Evolutionary conservation across 2,797 vertebrate species (phyloP).

Genomic region (Oophaga sylvatica): DNA sequence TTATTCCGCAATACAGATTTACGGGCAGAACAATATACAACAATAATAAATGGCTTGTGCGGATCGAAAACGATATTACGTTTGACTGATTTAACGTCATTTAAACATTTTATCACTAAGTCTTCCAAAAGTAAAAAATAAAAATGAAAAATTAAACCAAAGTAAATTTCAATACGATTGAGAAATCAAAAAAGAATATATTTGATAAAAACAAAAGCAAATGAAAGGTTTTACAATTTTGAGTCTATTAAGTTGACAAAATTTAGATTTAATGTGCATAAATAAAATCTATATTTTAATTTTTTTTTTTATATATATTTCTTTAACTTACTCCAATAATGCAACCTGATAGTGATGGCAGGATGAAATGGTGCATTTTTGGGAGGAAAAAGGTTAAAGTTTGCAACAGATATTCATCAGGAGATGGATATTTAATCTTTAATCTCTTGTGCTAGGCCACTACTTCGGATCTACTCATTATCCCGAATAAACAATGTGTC

Average conservation of each 20-base stretch:
- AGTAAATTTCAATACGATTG: background rate
- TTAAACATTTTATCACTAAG: background rate
- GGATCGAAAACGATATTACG: background rate
- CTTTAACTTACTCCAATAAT: slow-evolving; percentile 41
- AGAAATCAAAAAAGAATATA: background rate
- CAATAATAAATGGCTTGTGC: background rate
- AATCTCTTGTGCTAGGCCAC: slow-evolving; percentile 84
- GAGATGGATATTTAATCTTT: slow-evolving; percentile 88
- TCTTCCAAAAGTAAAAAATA: background rate
- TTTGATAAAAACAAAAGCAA: slow-evolving; percentile 47
- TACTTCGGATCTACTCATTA: slow-evolving; percentile 87
- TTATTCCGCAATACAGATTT: background rate
- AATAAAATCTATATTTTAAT: background rate
- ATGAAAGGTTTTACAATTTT: background rate
- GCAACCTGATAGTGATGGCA: slow-evolving; percentile 65
- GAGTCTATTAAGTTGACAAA: background rate
- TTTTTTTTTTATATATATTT: slow-evolving; percentile 54
- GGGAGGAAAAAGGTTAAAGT: slow-evolving; percentile 85
- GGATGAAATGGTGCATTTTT: slow-evolving; percentile 75
- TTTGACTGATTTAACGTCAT: slow-evolving; percentile 2
- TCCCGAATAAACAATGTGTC: slow-evolving; percentile 83
- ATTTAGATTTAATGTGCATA: background rate
- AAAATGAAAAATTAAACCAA: background rate
- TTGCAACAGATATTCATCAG: slow-evolving; percentile 85
- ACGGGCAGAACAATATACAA: background rate